Evolutionary conservation across 2,888 invertebrate genomes (phyloP), one percentile per base, ranked within the genome.

Genomic region (Lumbricus terrestris): DNA sequence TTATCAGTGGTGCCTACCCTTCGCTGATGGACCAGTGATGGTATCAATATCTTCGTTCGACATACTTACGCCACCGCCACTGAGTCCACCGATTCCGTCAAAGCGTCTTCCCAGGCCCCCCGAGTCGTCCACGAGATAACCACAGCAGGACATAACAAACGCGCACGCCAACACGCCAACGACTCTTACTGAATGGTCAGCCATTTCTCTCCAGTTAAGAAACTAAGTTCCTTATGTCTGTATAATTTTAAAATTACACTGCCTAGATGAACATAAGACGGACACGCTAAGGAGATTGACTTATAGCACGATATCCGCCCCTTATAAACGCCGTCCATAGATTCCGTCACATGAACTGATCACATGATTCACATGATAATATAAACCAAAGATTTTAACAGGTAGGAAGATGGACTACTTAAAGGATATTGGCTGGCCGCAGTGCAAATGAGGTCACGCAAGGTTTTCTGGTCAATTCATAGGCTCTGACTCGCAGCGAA

Each of bases 71-170:
- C 93, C 94, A 38, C 94, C 94, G 37, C 93, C 94, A 90, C 93
- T 93, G 82, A 94, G 90, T 42, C 92, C 94, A 38, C 94, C 94
- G 37, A 94, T 93, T 37, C 94, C 94, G 91, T 94, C 93, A 91
- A 93, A 94, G n/a, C 85, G 89, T 89, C 92, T 91, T 33, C 92
- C 93, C 0, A 92, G 88, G 38, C 92, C 92, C 15, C n/a, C 33
- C 0, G 90, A 69, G 82, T 91, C 90, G 37, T 91, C 91, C 33
- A 92, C 85, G 18, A 35, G 34, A 33, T 90, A 90, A 35, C 69
- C 85, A 40, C 90, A 15, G 23, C 35, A 69, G 4, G 47, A 47
- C 69, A 69, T 4, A n/a, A 69, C n/a, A n/a, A 69, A 69, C n/a
- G 11, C 69, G 11, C 1, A n/a, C 29, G n/a, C 69, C 69, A 69